These are phyloP conservation scores for Alsophila aescularia DNA, from an alignment of 2,888 invertebrate genomes.

Conservation along the genomic window DNA sequence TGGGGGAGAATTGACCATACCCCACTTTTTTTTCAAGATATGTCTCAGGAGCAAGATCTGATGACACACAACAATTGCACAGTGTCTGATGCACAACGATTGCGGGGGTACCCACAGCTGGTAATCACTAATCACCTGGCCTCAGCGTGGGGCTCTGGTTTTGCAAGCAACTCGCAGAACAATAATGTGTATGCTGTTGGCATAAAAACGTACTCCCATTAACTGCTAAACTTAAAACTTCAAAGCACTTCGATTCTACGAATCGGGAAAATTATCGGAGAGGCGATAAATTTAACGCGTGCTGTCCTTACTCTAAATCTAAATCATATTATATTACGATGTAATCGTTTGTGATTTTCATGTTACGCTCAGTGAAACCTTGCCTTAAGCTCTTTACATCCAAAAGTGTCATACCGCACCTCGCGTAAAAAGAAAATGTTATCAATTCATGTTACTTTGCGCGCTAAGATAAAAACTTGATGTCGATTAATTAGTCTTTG, in stretches of 20 bases:
- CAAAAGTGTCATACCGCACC: conserved; percentile 41
- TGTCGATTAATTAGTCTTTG: conserved; percentile 57
- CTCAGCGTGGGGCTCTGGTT: too few relatives aligned
- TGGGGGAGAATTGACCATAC: too few relatives aligned
- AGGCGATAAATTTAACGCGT: conserved; percentile 71
- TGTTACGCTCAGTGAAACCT: conserved; percentile 5
- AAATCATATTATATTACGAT: neutral
- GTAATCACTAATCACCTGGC: too few relatives aligned
- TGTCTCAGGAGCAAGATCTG: too few relatives aligned
- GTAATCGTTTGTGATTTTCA: neutral
- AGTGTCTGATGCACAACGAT: too few relatives aligned
- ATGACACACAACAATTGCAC: too few relatives aligned
- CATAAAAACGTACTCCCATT: too few relatives aligned
- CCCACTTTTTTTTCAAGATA: too few relatives aligned
- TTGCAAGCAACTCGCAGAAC: too few relatives aligned
- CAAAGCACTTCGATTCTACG: conserved; percentile 66
- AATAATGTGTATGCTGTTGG: too few relatives aligned
- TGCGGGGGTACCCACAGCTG: too few relatives aligned
- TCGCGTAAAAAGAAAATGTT: conserved; percentile 49
- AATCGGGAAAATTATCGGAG: conserved; percentile 80
- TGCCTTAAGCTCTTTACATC: conserved; percentile 31
- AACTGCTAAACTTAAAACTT: conserved; percentile 57
- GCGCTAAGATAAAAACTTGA: conserved; percentile 55
- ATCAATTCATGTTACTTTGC: conserved; percentile 53
- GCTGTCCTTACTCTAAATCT: conserved; percentile 48